Base-by-base conservation (phyloP, 2,113 vertebrate genomes). In the Lichenostomus cassidix region DNA sequence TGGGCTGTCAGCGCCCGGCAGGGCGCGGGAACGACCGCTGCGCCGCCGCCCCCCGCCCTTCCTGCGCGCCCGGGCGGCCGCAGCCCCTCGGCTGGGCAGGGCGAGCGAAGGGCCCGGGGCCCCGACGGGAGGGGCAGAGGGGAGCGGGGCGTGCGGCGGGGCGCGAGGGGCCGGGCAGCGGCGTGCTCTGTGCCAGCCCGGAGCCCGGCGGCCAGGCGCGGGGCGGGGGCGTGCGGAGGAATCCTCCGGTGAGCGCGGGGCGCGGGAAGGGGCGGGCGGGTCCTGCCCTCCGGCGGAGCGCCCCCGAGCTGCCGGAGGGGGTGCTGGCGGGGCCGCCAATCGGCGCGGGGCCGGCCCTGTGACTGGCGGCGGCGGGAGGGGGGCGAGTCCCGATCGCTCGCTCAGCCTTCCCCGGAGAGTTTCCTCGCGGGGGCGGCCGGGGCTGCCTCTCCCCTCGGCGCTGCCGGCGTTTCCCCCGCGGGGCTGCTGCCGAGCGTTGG, bases 301-400 rank as follows among this genome's bases (percentile, higher is more conserved):
- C 47, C 82, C 23, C 62, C 59, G 76, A 24, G 46, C 84, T 39
- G 91, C 95, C 94, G 65, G 68, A 81, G 88, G 41, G 85, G 91
- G 88, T 37, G 86, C 85, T 55, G 83, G 83, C 70, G 77, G 73
- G 84, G 85, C 82, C 89, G 94, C 93, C 87, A 69, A 91, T 78
- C 83, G 37, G 83, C 82, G 77, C 73, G 64, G 68, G 42, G 95
- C 81, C 55, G 62, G 75, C 68, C 91, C 71, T 35, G 63, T 83
- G 94, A 89, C 87, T 91, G 94, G 85, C 91, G 53, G 81, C 65
- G 50, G 75, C 78, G 67, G 87, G n/a, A 10, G 55, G 37, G 81
- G 50, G 56, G 73, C 21, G 63, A 85, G 77, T 44, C 42, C 62
- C 53, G 58, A 23, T 50, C 44, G 16, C 28, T 71, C 6, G 22